Base-by-base conservation (phyloP, 2,797 vertebrate genomes). In the Denticeps clupeoides region DNA sequence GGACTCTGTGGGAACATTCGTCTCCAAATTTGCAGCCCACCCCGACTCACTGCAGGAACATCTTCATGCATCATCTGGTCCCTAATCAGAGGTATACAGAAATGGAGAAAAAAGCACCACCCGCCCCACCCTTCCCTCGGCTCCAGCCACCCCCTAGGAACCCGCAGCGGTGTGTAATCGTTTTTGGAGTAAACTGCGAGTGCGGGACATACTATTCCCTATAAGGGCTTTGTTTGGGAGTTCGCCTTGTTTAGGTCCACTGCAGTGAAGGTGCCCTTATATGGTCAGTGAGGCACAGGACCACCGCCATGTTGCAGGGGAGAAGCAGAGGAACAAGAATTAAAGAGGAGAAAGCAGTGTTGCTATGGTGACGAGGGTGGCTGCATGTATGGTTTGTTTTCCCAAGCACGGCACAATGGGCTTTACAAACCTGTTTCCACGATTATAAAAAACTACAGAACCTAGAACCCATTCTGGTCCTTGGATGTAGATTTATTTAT, bases 191-290 rank as follows among this genome's bases (percentile, higher is more conserved):
- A 85, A 85, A 84, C 73, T 75, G 69, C 69, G 18, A 67, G 72
- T 67, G 69, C 56, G 69, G 82, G 83, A 80, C 75, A 77, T 72
- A 62, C 81, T 82, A 84, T 91, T 91, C 93, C 91, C 88, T 97
- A 97, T 87, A 97, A 89, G 94, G 94, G 82, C 86, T 90, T 91
- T 91, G 89, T 92, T 94, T 92, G 87, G 88, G 80, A 80, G 75
- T 88, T 88, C 81, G 87, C 84, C 74, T 85, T 74, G 84, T 85
- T 89, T 60, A 76, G 72, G 64, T 62, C 75, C 68, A 81, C 86
- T 73, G 75, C 83, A 78, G 74, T 83, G 84, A 89, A 91, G 84
- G 75, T 77, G 73, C 46, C 94, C 94, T 80, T 96, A 90, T 94
- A 95, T 91, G 94, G 94, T 81, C 79, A 89, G 83, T 51, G 1